A percentile compares a stretch with the other conserved stretches of the same genome.
Evolutionary conservation across 1,140 invertebrate genomes (phyloP).

Genomic region (Drosophila obscura): DNA sequence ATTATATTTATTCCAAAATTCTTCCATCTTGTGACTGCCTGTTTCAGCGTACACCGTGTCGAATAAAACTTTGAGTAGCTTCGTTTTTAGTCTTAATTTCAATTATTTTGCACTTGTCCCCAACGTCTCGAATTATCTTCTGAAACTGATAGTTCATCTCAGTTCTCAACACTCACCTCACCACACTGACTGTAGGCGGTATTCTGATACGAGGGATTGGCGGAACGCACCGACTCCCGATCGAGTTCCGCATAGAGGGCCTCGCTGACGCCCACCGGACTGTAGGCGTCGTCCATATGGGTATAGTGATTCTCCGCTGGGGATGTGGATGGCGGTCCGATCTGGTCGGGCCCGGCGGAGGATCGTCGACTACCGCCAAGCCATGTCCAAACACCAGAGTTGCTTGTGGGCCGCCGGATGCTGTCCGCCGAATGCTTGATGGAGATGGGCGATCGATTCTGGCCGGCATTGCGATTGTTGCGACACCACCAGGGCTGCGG

Average conservation of each 20-base stretch:
- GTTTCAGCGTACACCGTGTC: no score
- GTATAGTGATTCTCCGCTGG: conserved; percentile 89
- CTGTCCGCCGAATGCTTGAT: conserved; percentile 82
- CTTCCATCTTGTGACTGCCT: no score
- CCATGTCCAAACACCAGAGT: conserved; percentile 88
- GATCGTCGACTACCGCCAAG: conserved; percentile 85
- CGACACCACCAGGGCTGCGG: conserved; percentile 84
- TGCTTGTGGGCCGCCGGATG: conserved; percentile 85
- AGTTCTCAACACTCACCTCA: conserved; percentile 80
- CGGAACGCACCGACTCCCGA: conserved; percentile 84
- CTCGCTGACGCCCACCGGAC: conserved; percentile 85
- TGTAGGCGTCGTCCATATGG: conserved; percentile 88
- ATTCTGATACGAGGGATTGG: conserved; percentile 88
- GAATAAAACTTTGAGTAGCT: no score
- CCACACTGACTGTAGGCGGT: conserved; percentile 87
- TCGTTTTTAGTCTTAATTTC: no score
- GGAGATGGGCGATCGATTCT: conserved; percentile 78
- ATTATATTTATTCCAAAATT: no score
- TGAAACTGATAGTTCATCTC: background rate
- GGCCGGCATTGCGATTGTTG: conserved; percentile 77
- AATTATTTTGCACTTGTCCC: background rate
- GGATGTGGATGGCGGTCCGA: conserved; percentile 82
- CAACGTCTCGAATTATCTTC: background rate
- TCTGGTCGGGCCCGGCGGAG: conserved; percentile 83
- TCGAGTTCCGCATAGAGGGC: conserved; percentile 89